phyloP scores from a whole-genome alignment of 2,797 vertebrate species.

The Coregonus sp. region DNA sequence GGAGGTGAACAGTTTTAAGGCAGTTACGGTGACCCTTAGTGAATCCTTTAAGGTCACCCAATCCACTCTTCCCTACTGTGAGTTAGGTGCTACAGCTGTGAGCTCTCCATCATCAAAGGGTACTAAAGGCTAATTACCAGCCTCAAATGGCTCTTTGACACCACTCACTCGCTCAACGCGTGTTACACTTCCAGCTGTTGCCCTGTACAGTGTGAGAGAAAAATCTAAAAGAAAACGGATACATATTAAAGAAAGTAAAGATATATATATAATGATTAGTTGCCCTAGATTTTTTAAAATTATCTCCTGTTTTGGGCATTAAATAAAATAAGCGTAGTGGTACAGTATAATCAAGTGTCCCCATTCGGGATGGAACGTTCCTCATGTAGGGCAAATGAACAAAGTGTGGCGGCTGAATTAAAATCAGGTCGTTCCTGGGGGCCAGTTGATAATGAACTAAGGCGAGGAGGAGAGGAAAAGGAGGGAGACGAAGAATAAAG shows the following conservation, averaged over 20 bases:
- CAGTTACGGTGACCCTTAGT: slow-evolving; percentile 38
- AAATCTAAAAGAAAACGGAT: slow-evolving; percentile 33
- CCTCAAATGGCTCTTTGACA: slow-evolving; percentile 50
- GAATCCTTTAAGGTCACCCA: slow-evolving; percentile 21
- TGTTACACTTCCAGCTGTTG: slow-evolving; percentile 46
- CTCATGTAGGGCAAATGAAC: slow-evolving; percentile 77
- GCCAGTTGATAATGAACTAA: slow-evolving; percentile 73
- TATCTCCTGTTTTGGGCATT: slow-evolving; percentile 70
- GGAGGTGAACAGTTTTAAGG: slow-evolving; percentile 28
- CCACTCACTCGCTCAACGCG: slow-evolving; percentile 46
- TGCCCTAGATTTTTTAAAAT: slow-evolving; percentile 65
- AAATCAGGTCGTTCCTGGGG: slow-evolving; percentile 78
- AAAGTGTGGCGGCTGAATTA: slow-evolving; percentile 70
- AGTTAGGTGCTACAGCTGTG: slow-evolving; percentile 26
- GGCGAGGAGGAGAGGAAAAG: slow-evolving; percentile 27
- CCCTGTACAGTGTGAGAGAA: slow-evolving; percentile 24
- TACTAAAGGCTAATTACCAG: slow-evolving; percentile 59
- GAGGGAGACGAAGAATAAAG: neutral
- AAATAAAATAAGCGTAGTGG: slow-evolving; percentile 69
- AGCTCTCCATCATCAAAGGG: slow-evolving; percentile 40
- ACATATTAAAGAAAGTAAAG: slow-evolving; percentile 33
- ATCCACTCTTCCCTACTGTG: neutral
- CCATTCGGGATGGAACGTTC: slow-evolving; percentile 59
- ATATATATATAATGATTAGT: slow-evolving; percentile 47
- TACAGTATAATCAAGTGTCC: slow-evolving; percentile 69